Conservation (phyloP, 2,797 vertebrate species). For the Leptoclinus maculatus region DNA sequence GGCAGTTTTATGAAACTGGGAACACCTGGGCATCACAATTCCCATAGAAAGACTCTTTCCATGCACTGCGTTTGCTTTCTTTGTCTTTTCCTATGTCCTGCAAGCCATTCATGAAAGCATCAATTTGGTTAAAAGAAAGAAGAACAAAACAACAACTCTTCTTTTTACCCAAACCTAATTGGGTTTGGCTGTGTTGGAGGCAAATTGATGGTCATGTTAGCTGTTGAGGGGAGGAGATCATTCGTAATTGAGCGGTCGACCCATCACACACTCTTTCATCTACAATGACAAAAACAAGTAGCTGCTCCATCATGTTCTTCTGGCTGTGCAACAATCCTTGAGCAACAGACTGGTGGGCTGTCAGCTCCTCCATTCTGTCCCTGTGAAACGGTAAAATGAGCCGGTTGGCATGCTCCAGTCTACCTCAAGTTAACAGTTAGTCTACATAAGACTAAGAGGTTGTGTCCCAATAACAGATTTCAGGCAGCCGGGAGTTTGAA, state of each 20-base stretch:
- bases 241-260: conserved; percentile 13
- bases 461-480: not conserved
- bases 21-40: not conserved
- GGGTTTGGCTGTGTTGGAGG: not conserved
- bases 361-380: not conserved
- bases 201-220: not conserved
- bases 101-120: not conserved
- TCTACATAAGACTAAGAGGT: not conserved
- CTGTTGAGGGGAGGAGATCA: not conserved
- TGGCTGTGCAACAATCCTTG: not conserved
- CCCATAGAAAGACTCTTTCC: not conserved
- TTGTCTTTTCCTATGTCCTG: not conserved
- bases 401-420: not conserved
- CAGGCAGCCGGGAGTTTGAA: conserved; percentile 4
- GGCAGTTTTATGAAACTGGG: not conserved
- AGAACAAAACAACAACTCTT: not conserved
- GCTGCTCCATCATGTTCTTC: not conserved
- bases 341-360: not conserved
- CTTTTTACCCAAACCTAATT: not conserved
- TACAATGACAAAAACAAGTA: not conserved
- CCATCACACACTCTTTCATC: not conserved
- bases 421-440: not conserved
- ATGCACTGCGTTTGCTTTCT: not conserved
- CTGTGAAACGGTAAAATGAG: not conserved
- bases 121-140: not conserved